These are phyloP conservation scores for Epistrophe eligans DNA, from an alignment of 2,888 invertebrate species.

Conservation along the genomic window DNA sequence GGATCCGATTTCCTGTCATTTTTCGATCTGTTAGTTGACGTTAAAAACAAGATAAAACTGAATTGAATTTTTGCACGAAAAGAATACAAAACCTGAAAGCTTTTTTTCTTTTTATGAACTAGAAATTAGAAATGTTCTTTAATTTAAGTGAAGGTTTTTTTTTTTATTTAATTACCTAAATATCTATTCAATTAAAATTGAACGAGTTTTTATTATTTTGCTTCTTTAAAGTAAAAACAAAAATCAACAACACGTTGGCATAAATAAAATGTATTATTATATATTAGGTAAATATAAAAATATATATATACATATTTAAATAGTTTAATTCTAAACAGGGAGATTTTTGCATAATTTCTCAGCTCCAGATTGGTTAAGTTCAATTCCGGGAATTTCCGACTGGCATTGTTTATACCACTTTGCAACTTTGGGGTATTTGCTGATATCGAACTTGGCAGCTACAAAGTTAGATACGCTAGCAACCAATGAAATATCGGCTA, in stretches of 20 bases:
- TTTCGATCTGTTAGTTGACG: too few relatives aligned
- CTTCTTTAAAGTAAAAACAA: not conserved
- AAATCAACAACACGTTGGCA: conserved; percentile 19
- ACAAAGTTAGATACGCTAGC: conserved; percentile 89
- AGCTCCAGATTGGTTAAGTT: conserved; percentile 86
- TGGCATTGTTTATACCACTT: conserved; percentile 87
- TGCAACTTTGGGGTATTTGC: conserved; percentile 88
- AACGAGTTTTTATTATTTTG: too few relatives aligned
- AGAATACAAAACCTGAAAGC: too few relatives aligned
- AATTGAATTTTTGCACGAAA: too few relatives aligned
- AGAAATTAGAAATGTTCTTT: too few relatives aligned
- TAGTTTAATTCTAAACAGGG: conserved; percentile 73
- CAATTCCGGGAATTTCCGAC: conserved; percentile 86
- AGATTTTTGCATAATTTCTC: conserved; percentile 85
- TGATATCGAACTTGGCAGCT: conserved; percentile 87
- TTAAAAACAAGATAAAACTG: too few relatives aligned
- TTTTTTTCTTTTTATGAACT: too few relatives aligned
- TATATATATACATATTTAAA: too few relatives aligned
- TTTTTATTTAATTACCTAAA: too few relatives aligned
- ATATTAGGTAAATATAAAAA: not conserved
- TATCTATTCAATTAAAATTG: too few relatives aligned
- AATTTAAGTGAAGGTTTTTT: too few relatives aligned
- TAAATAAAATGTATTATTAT: not conserved
- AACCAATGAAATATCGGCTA: conserved; percentile 91
- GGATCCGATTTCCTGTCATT: too few relatives aligned